These are phyloP conservation scores for Meandrusa payeni DNA, from an alignment of 2,888 invertebrate species.

Conservation along the genomic window DNA sequence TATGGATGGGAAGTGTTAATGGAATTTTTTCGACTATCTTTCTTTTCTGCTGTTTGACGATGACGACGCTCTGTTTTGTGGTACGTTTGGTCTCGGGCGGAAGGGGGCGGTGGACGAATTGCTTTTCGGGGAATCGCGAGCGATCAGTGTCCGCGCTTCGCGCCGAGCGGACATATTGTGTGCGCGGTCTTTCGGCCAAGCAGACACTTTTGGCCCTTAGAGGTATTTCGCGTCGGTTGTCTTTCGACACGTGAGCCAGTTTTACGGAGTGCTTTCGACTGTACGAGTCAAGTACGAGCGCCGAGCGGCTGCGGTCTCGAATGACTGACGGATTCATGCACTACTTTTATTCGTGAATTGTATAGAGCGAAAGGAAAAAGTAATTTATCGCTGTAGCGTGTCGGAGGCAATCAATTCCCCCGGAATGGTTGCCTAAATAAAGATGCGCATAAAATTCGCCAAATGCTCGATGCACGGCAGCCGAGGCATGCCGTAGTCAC, in stretches of 20 bases:
- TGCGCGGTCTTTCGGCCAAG: slow-evolving; percentile 57
- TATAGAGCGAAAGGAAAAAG: slow-evolving; percentile 64
- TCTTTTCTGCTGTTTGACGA: slow-evolving; percentile 57
- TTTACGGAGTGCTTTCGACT: slow-evolving; percentile 30
- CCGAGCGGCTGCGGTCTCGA: slow-evolving; percentile 42
- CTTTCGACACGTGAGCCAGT: slow-evolving; percentile 46
- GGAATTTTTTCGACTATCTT: slow-evolving; percentile 61
- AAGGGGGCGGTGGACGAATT: slow-evolving; percentile 41
- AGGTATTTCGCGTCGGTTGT: slow-evolving; percentile 42
- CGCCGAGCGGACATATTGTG: slow-evolving; percentile 54
- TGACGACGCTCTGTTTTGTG: slow-evolving; percentile 37
- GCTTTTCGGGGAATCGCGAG: slow-evolving; percentile 45
- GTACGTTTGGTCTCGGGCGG: slow-evolving; percentile 33
- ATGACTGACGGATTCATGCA: slow-evolving; percentile 60
- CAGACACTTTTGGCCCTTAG: slow-evolving; percentile 66
- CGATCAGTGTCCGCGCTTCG: slow-evolving; percentile 59
- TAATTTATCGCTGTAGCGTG: slow-evolving; percentile 74
- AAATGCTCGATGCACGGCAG: slow-evolving; percentile 50
- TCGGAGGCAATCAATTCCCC: slow-evolving; percentile 62
- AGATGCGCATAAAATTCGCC: slow-evolving; percentile 64
- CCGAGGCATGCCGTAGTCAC: slow-evolving; percentile 25
- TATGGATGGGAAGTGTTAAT: slow-evolving; percentile 62
- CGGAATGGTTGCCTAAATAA: slow-evolving; percentile 56
- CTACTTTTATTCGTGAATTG: slow-evolving; percentile 49
- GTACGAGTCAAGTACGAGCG: slow-evolving; percentile 38